These are phyloP conservation scores for Pogonophryne albipinna DNA, from an alignment of 2,797 vertebrate species.

Conservation along the genomic window DNA sequence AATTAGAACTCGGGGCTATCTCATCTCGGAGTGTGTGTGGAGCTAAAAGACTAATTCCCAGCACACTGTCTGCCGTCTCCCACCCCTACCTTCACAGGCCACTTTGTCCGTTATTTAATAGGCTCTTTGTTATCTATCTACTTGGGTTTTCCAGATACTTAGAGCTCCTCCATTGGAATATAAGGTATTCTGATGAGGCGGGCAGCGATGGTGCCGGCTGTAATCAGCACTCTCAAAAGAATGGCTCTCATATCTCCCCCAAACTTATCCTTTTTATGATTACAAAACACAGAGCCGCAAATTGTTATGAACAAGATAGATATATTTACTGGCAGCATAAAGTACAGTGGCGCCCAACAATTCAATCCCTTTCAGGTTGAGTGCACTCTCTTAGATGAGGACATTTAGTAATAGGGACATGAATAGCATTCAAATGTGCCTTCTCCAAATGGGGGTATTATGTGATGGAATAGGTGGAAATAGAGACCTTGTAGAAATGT, in stretches of 20 bases:
- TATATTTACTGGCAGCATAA: constrained; percentile 76
- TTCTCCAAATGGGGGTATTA: constrained; percentile 76
- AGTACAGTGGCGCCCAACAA: constrained; percentile 69
- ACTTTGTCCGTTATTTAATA: constrained; percentile 86
- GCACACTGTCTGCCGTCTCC: constrained; percentile 42
- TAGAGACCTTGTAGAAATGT: constrained; percentile 50
- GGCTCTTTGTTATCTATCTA: constrained; percentile 85
- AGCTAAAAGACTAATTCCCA: constrained; percentile 82
- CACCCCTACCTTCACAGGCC: constrained; percentile 71
- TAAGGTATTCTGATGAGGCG: constrained; percentile 83
- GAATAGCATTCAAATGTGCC: constrained; percentile 86
- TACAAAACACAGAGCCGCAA: constrained; percentile 76
- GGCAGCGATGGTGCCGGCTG: constrained; percentile 78
- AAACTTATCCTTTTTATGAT: constrained; percentile 78
- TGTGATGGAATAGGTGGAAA: constrained; percentile 60
- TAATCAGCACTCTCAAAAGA: constrained; percentile 79
- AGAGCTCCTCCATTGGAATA: constrained; percentile 83
- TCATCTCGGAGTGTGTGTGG: constrained; percentile 81
- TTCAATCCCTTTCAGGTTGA: constrained; percentile 75
- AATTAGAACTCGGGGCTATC: constrained; percentile 87
- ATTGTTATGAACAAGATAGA: constrained; percentile 78
- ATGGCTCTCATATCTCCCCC: constrained; percentile 73
- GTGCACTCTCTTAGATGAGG: constrained; percentile 78
- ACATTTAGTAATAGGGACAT: constrained; percentile 87
- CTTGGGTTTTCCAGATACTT: constrained; percentile 85